phyloP scores from a whole-genome alignment of 2,888 invertebrate species.

The Hirtodrosophila alboralis region DNA sequence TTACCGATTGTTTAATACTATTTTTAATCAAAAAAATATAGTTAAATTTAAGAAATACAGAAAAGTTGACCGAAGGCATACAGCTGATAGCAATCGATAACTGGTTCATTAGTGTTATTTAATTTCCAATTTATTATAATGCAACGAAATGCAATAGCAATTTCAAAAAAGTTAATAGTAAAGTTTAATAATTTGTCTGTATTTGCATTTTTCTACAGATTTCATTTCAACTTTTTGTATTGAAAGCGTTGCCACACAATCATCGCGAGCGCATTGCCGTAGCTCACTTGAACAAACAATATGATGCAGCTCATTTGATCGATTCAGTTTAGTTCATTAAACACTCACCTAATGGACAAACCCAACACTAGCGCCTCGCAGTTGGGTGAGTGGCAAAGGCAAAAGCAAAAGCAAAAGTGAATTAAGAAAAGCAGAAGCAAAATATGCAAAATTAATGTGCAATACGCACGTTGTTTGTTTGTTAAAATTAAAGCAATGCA shows the following conservation, averaged over 20 bases:
- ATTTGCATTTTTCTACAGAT: not conserved
- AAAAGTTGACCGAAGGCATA: not conserved
- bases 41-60: not conserved
- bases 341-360: constrained; percentile 42
- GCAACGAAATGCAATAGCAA: too few species aligned
- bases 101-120: constrained; percentile 19
- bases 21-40: too few species aligned
- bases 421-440: constrained; percentile 32
- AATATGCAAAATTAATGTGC: constrained; percentile 58
- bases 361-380: constrained; percentile 52
- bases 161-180: too few species aligned
- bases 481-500: constrained; percentile 39
- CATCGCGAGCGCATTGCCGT: not conserved
- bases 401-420: constrained; percentile 56
- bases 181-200: too few species aligned
- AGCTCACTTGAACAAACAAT: constrained; percentile 7
- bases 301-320: constrained; percentile 29
- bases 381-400: constrained; percentile 60
- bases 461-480: constrained; percentile 44
- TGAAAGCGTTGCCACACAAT: constrained; percentile 20
- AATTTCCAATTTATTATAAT: not conserved
- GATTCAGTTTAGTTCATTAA: constrained; percentile 29
- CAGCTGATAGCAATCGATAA: constrained; percentile 39
- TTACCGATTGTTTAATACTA: too few species aligned
- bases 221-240: not conserved